Evolutionary conservation across 2,113 vertebrate species (phyloP).

Genomic region (Garra rufa): DNA sequence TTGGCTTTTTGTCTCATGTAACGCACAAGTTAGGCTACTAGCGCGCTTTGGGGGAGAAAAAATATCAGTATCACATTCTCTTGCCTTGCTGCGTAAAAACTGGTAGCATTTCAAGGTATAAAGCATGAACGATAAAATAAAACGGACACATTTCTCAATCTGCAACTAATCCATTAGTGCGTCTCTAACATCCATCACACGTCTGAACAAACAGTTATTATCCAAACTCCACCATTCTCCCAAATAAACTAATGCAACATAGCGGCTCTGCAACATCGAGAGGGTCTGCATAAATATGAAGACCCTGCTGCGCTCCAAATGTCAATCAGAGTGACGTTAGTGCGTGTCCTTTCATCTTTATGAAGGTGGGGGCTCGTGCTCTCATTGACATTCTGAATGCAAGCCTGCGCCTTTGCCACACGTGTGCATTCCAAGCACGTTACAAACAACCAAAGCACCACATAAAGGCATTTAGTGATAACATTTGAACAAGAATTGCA

Average conservation of each 20-base stretch:
- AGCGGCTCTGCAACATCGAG: neutral
- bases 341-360: conserved; percentile 1
- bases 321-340: conserved; percentile 21
- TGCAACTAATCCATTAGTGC: neutral
- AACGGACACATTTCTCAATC: neutral
- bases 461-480: neutral
- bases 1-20: neutral
- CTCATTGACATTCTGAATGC: conserved; percentile 23
- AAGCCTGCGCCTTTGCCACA: neutral
- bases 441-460: neutral
- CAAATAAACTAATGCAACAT: neutral
- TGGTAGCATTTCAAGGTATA: too few species aligned
- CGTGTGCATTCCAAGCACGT: neutral
- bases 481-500: neutral
- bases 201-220: too few species aligned
- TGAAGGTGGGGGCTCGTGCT: neutral
- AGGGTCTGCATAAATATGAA: neutral
- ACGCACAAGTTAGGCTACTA: neutral
- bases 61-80: neutral
- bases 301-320: conserved; percentile 29
- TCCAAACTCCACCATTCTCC: neutral
- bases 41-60: neutral
- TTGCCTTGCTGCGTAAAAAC: too few species aligned
- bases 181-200: neutral
- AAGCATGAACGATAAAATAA: neutral